Base-by-base conservation (phyloP, 2,797 vertebrate genomes). In the Enteromius thamalakanensis region DNA sequence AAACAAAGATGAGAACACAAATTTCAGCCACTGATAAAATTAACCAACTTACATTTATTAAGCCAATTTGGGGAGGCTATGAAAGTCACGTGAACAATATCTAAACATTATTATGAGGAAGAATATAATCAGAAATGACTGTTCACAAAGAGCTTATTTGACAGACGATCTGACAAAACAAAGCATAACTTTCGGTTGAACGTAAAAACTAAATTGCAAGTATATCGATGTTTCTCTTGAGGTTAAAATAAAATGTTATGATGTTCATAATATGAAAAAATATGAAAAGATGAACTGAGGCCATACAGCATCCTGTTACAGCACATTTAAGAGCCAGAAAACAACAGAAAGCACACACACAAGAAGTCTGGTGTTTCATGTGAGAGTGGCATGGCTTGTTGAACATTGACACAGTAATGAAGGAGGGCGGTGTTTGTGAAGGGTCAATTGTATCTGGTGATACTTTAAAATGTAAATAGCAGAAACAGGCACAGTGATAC, bases 1-100 rank as follows among this genome's bases (percentile, higher is more conserved):
- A 26, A 49, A 47, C 26, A 58, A 76, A 55, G 3, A 67, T 8
- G 8, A 34, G 34, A 42, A 45, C 1, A 64, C 10, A 60, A 68
- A 71, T 65, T 17, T 53, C 0, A 62, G 15, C 4, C 26, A 67
- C 47, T 37, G 11, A 62, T 55, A 34, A 65, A 4, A 64, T 11
- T 0, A 71, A 19, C 55, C 34, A 62, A 68, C 11, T 29, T 69
- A 68, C 47, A 34, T 60, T 23, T 21, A 26, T 49, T 72, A 23
- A 71, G 40, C 60, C 47, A 42, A 64, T 89, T 86, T 76, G 86
- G 87, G 88, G 26, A 88, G 80, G 82, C 86, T 89, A 8, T 32
- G 89, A 93, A 94, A 92, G 92, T 93, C 91, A 91, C 87, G 86
- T 92, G 6, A 42, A 76, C 11, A 69, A 79, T 69, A 34, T 23